phyloP scores from a whole-genome alignment of 2,888 invertebrate genomes.

The Calephelis perditalis region DNA sequence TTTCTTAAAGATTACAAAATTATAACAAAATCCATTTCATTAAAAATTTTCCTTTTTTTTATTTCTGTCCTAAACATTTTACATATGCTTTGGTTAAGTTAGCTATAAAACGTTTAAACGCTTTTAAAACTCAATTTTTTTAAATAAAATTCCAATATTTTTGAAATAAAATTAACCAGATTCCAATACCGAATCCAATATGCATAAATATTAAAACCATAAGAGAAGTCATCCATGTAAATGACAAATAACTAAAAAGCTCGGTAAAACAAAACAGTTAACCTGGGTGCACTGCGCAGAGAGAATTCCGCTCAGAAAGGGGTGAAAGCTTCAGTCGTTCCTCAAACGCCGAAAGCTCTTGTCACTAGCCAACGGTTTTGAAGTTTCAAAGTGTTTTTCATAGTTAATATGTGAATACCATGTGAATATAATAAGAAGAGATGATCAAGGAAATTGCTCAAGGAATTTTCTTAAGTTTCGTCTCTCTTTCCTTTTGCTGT shows the following conservation, averaged over 20 bases:
- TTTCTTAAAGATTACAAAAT: too few relatives aligned
- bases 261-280: conserved; percentile 46
- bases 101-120: too few relatives aligned
- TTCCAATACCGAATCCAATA: too few relatives aligned
- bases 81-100: too few relatives aligned
- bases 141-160: too few relatives aligned
- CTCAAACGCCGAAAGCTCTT: conserved; percentile 56
- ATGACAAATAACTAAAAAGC: conserved; percentile 37
- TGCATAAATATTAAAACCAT: not conserved
- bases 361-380: conserved; percentile 38
- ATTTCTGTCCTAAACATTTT: too few relatives aligned
- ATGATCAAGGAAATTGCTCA: conserved; percentile 71
- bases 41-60: too few relatives aligned
- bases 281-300: conserved; percentile 59
- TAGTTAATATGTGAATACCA: conserved; percentile 16
- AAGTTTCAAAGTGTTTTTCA: too few relatives aligned
- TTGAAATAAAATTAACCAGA: too few relatives aligned
- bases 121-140: too few relatives aligned
- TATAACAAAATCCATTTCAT: too few relatives aligned
- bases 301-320: conserved; percentile 29
- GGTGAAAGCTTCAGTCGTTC: conserved; percentile 45
- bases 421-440: conserved; percentile 38
- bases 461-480: conserved; percentile 67
- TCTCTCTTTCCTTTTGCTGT: conserved; percentile 71
- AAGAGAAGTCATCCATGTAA: not conserved